These are phyloP conservation scores for Pseudochirops cupreus DNA, from an alignment of 2,797 vertebrate genomes.

Conservation along the genomic window DNA sequence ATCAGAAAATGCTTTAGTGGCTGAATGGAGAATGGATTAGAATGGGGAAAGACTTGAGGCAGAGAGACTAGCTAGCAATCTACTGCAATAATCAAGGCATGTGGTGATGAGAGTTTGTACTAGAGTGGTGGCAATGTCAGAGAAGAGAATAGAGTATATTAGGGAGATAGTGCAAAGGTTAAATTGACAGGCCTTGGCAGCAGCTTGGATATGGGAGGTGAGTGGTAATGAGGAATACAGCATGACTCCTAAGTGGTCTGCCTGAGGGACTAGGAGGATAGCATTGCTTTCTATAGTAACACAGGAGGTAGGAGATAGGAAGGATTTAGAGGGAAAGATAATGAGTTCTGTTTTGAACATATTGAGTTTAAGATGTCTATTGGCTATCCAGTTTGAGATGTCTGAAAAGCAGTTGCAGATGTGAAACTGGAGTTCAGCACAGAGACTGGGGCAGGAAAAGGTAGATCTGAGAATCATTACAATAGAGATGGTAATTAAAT, in stretches of 20 bases:
- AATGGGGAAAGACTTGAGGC: background rate
- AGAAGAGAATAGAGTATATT: background rate
- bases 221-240: background rate
- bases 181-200: background rate
- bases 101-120: background rate
- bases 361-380: background rate
- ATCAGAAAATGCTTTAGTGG: background rate
- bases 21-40: background rate
- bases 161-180: background rate
- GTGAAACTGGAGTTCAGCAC: background rate
- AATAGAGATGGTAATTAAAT: background rate
- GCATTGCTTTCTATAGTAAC: background rate
- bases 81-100: background rate
- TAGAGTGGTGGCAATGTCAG: background rate
- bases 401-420: background rate
- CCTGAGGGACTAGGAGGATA: background rate
- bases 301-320: background rate
- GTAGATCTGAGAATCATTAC: background rate
- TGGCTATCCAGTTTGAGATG: background rate
- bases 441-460: background rate
- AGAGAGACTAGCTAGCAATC: background rate
- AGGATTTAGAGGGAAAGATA: background rate
- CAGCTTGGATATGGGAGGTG: background rate
- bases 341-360: background rate
- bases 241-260: background rate